phyloP scores from a whole-genome alignment of 2,113 vertebrate species.

The Phoenicopterus ruber region DNA sequence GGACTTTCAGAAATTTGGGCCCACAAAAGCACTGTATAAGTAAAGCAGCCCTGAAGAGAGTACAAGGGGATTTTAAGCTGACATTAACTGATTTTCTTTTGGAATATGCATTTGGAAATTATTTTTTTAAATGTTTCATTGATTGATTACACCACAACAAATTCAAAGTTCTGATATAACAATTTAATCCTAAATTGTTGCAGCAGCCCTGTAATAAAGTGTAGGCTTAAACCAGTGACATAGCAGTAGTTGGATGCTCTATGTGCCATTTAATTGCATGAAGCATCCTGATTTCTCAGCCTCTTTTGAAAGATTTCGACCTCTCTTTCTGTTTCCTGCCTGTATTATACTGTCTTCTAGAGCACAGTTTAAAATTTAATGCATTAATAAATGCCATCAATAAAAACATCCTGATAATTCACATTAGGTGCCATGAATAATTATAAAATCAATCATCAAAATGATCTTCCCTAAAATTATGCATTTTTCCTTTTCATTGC shows the following conservation, averaged over 20 bases:
- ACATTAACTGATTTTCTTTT: background rate
- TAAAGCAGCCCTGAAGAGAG: background rate
- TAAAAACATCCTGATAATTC: constrained; percentile 61
- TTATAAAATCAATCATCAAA: constrained; percentile 67
- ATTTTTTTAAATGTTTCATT: background rate
- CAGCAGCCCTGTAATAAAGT: background rate
- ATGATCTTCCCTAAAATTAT: constrained; percentile 51
- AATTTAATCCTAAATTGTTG: background rate
- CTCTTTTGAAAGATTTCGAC: background rate
- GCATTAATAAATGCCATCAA: constrained; percentile 63
- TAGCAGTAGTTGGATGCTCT: background rate
- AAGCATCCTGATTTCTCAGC: background rate
- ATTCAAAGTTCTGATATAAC: background rate
- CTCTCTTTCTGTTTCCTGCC: constrained; percentile 3
- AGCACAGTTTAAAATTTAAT: constrained; percentile 61
- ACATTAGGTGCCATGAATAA: constrained; percentile 50
- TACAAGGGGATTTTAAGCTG: background rate
- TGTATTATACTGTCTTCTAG: constrained; percentile 1
- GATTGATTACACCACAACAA: background rate
- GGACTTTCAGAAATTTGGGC: background rate
- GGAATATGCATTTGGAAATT: background rate
- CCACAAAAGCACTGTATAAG: background rate
- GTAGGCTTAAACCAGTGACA: background rate
- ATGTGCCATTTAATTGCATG: background rate
- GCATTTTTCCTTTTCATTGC: constrained; percentile 52